Evolutionary conservation across 2,888 invertebrate genomes (phyloP), one percentile per base, ranked within the genome.

Genomic region (Carabus problematicus): DNA sequence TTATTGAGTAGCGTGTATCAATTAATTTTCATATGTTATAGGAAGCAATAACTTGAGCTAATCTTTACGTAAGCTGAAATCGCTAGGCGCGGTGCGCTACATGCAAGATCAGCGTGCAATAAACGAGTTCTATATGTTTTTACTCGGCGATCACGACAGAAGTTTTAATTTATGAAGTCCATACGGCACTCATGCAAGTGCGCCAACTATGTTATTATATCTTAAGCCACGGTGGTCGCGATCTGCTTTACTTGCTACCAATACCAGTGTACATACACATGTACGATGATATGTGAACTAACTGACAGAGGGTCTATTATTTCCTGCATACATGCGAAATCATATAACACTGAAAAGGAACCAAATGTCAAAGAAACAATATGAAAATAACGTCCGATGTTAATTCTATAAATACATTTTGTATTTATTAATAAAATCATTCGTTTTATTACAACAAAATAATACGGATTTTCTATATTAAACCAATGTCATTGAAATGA

Each of bases 21-120:
- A 56, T 56, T 64, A 64, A 56, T 64, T 45, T 29, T 39, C 56
- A 45, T 19, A 56, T 45, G 56, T 64, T 56, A 55, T 64, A 64
- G 64, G 64, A 64, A 64, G 64, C 56, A 64, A 64, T 64, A 64
- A 64, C 45, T 56, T 62, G 19, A 18, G 47, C 56, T 64, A 64
- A 64, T 64, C 64, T 64, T 64, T 64, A 54, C 54, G 54, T 54
- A 54, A 64, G 45, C 45, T 64, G 11, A 54, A 56, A 47, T 64
- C 45, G 56, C 45, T 64, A 54, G 56, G 7, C 39, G 43, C 8
- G 6, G 41, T n/a, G 41, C 43, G n/a, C 43, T 56, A 47, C 11
- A 47, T 47, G 47, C 12, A 47, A 29, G 3, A 49, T 49, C 41
- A 62, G 39, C 47, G 43, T 47, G 56, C 56, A 47, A 56, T 64